phyloP scores from a whole-genome alignment of 2,888 invertebrate genomes.

The Synanthedon vespiformis region DNA sequence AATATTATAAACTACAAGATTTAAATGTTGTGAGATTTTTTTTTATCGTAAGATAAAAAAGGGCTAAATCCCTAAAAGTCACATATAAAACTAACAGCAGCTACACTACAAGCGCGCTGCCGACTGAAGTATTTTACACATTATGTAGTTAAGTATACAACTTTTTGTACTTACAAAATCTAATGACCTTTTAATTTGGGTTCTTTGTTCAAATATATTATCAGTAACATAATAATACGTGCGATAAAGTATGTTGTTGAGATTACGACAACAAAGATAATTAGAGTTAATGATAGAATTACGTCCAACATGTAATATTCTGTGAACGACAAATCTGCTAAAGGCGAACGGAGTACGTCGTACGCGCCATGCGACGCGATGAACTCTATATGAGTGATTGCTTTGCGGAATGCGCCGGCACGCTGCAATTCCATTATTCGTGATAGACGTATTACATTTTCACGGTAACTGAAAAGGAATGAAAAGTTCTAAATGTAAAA shows the following conservation, averaged over 20 bases:
- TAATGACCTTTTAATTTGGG: background rate
- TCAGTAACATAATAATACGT: background rate
- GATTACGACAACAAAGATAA: background rate
- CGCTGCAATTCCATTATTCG: background rate
- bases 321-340: background rate
- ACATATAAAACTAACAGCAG: too few species aligned
- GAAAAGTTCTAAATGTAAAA: background rate
- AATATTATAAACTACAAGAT: too few species aligned
- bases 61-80: too few species aligned
- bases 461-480: background rate
- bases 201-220: background rate
- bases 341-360: background rate
- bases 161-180: background rate
- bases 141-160: too few species aligned
- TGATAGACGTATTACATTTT: background rate
- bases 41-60: too few species aligned
- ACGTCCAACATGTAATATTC: background rate
- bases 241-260: background rate
- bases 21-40: too few species aligned
- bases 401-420: background rate
- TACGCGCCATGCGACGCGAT: background rate
- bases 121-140: too few species aligned
- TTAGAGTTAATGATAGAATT: background rate
- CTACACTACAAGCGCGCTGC: too few species aligned
- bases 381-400: background rate